Evolutionary conservation across 1,140 invertebrate species (phyloP), one percentile per base, ranked within the genome.

Genomic region (Drosophila obscura): DNA sequence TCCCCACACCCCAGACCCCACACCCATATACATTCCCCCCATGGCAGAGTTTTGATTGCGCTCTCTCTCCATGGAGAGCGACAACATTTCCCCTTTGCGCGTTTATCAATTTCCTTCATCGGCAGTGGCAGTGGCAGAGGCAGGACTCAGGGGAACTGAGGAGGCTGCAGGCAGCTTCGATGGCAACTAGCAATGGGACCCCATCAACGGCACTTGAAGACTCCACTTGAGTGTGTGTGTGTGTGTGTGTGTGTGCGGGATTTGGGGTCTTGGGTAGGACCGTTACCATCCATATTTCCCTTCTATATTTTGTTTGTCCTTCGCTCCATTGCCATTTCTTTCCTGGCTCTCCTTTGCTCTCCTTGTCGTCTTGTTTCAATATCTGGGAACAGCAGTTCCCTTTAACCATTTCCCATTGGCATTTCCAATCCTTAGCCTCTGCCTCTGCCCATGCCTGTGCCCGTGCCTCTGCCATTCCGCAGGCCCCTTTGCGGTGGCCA

Each of bases 41-140:
- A 31, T 13, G 49, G 41, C 66, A 49, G 60, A 64, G 68, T 66
- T 59, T 60, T 85, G 81, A 88, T 87, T 87, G 78, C 83, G 60
- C 73, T 45, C 35, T 41, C 35, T 39, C 75, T 66, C 71, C 67
- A 63, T 52, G 53, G 6, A 28, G 26, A 52, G 65, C 78, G 73
- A 72, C 67, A 82, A 65, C 72, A 67, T 75, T 81, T 76, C 71
- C 75, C 83, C 76, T 69, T 77, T 68, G 83, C 84, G 83, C 83
- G 84, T 89, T 88, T 88, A 88, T 88, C 83, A 88, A 88, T 88
- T 88, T 88, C 83, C 83, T 79, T 88, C 83, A 88, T 88, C 83
- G 78, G 57, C 78, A 71, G 57, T 3, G 8, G 31, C 73, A 71
- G 35, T 28, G 44, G 52, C 51, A 61, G 13, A 0, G 9, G 35